Percentiles rank a stretch among this genome's conserved stretches.
Conservation (phyloP, 2,888 invertebrate species). For the Xestoiulus laeticollis region DNA sequence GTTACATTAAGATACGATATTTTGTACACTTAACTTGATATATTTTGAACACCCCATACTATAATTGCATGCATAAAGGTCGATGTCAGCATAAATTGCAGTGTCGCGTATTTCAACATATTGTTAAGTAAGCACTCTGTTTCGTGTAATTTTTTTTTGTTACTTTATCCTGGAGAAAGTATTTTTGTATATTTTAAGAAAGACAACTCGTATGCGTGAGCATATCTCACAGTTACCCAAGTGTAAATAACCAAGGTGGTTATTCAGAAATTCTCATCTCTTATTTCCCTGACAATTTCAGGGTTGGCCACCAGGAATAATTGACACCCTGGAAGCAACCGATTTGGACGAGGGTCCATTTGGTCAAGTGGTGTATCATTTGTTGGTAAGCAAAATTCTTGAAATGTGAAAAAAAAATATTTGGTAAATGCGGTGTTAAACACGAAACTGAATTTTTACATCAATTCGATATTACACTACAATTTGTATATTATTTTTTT, state of each 20-base stretch:
- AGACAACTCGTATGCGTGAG: not conserved
- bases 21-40: too few relatives aligned
- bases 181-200: not conserved
- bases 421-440: too few relatives aligned
- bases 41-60: too few relatives aligned
- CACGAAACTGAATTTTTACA: too few relatives aligned
- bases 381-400: slow-evolving; percentile 69
- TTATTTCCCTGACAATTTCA: slow-evolving; percentile 41
- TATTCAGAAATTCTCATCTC: slow-evolving; percentile 17
- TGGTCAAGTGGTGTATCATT: slow-evolving; percentile 87
- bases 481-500: too few relatives aligned
- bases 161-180: not conserved
- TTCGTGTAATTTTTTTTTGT: not conserved
- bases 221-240: slow-evolving; percentile 23
- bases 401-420: too few relatives aligned
- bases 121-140: not conserved
- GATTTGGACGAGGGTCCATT: slow-evolving; percentile 92
- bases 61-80: too few relatives aligned
- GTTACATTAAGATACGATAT: too few relatives aligned
- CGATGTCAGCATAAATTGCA: not conserved
- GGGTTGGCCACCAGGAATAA: slow-evolving; percentile 57
- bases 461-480: too few relatives aligned
- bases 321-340: slow-evolving; percentile 84
- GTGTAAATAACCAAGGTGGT: not conserved
- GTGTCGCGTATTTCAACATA: not conserved